phyloP scores from a whole-genome alignment of 2,888 invertebrate species.

The Dascillus cervinus region DNA sequence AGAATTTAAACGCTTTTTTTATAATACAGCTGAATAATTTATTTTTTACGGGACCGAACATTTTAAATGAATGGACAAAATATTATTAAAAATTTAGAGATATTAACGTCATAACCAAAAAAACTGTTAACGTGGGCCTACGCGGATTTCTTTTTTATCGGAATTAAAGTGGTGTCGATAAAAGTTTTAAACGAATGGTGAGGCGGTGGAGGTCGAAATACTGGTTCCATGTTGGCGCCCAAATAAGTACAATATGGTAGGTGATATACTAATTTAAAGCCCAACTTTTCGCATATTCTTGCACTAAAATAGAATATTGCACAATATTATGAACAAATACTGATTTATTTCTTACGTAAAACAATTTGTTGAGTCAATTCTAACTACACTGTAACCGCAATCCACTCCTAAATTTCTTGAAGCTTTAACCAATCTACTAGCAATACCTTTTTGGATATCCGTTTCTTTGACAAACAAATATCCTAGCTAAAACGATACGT shows the following conservation, averaged over 20 bases:
- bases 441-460: constrained; percentile 47
- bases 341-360: constrained; percentile 47
- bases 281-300: constrained; percentile 44
- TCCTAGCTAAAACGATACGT: constrained; percentile 37
- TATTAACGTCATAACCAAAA: no score
- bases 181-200: constrained; percentile 44
- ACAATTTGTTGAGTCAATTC: constrained; percentile 41
- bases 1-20: no score
- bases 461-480: constrained; percentile 44
- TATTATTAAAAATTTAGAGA: no score
- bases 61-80: no score
- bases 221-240: constrained; percentile 42
- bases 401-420: constrained; percentile 42
- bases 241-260: constrained; percentile 48
- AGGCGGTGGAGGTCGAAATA: constrained; percentile 47
- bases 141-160: constrained; percentile 4
- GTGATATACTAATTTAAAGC: constrained; percentile 45
- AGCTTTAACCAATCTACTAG: constrained; percentile 36
- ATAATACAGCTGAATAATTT: no score
- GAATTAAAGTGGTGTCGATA: constrained; percentile 28
- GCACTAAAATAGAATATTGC: constrained; percentile 36
- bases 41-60: no score
- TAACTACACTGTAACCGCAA: constrained; percentile 42
- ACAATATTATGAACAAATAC: no score
- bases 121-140: no score